phyloP scores from a whole-genome alignment of 2,113 vertebrate species.

The Corythornis cristatus region DNA sequence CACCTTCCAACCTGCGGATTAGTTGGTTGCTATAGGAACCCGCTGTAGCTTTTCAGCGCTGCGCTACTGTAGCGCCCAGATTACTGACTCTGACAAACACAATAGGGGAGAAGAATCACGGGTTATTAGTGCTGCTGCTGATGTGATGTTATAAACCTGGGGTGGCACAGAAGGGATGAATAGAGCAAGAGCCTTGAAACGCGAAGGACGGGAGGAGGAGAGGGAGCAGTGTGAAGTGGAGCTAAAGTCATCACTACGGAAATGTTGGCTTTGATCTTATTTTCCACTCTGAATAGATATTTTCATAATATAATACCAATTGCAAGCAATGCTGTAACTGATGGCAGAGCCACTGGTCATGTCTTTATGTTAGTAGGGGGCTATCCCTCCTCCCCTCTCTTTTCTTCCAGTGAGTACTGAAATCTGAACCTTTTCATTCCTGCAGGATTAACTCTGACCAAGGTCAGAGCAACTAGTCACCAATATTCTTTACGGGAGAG shows the following conservation, averaged over 20 bases:
- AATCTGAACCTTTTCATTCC: slow-evolving; percentile 42
- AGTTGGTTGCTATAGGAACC: slow-evolving; percentile 69
- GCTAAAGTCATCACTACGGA: slow-evolving; percentile 15
- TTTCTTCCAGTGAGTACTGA: background rate
- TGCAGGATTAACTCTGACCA: slow-evolving; percentile 51
- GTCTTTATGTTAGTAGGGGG: background rate
- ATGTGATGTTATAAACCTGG: slow-evolving; percentile 33
- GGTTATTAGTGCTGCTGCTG: slow-evolving; percentile 28
- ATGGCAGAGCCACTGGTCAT: background rate
- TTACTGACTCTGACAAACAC: slow-evolving; percentile 48
- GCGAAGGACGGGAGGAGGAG: slow-evolving; percentile 38
- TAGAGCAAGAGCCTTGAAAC: slow-evolving; percentile 6
- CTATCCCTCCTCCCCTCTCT: background rate
- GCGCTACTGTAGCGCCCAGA: slow-evolving; percentile 40
- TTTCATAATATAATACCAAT: slow-evolving; percentile 59
- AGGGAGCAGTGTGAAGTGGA: slow-evolving; percentile 34
- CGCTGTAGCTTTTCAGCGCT: slow-evolving; percentile 47
- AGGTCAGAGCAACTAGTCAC: slow-evolving; percentile 40
- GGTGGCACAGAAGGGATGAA: slow-evolving; percentile 10
- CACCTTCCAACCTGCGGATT: slow-evolving; percentile 67
- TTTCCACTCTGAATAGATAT: slow-evolving; percentile 45
- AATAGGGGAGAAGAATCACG: slow-evolving; percentile 41
- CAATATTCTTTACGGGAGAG: background rate
- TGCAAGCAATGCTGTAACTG: background rate
- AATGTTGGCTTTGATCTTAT: slow-evolving; percentile 61